phyloP scores from a whole-genome alignment of 2,797 vertebrate species.

The Sus cebifrons region DNA sequence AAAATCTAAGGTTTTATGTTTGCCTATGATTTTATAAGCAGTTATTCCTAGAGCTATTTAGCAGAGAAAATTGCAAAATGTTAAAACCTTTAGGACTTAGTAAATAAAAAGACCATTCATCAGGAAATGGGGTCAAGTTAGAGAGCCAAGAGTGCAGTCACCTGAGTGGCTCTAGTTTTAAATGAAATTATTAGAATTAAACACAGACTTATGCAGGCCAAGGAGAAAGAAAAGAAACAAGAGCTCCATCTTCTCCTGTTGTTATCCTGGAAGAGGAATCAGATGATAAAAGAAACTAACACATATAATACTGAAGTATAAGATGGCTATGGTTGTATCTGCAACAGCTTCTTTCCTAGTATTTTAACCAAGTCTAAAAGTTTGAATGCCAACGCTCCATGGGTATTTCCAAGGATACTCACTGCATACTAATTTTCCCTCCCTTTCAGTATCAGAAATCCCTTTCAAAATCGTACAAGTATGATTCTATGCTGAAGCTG shows the following conservation, averaged over 20 bases:
- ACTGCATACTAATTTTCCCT: not conserved
- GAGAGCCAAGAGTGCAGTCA: conserved; percentile 57
- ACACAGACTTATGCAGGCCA: not conserved
- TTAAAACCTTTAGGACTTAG: conserved; percentile 71
- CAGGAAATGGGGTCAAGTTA: conserved; percentile 75
- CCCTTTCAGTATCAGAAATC: conserved; percentile 18
- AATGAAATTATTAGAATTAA: conserved; percentile 73
- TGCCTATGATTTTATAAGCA: conserved; percentile 70
- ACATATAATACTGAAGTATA: not conserved
- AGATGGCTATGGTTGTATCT: not conserved
- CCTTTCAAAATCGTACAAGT: not conserved
- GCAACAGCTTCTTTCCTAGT: not conserved
- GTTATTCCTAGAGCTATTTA: conserved; percentile 67
- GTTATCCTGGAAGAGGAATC: conserved; percentile 16
- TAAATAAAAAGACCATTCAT: conserved; percentile 81
- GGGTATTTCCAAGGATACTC: not conserved
- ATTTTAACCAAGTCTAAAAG: conserved; percentile 29
- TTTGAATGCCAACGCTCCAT: not conserved
- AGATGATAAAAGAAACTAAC: not conserved
- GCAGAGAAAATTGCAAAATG: conserved; percentile 67
- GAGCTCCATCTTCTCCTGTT: not conserved
- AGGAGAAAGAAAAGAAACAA: conserved; percentile 54
- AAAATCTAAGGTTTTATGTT: conserved; percentile 64
- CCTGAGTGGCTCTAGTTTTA: conserved; percentile 65
- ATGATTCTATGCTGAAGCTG: not conserved